Base-by-base conservation (phyloP, 1,140 invertebrate genomes). In the Trachelipus rathkii region DNA sequence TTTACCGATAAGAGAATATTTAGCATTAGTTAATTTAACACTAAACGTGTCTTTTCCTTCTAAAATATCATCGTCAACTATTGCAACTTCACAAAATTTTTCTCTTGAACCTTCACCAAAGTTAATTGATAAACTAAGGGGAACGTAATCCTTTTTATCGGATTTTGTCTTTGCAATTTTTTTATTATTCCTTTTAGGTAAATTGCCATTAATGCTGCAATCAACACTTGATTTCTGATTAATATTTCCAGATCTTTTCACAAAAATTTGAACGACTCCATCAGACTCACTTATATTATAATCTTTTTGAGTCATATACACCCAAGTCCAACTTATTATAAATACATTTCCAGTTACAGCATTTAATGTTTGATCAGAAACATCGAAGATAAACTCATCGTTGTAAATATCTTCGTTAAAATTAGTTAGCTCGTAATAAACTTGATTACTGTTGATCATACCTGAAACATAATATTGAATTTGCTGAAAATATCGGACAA, bases 221-320 rank as follows among this genome's bases (percentile, higher is more conserved):
- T 66, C 75, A 13, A 86, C 86, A 80, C 83, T 83, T 44, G 86
- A 82, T 74, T 86, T 84, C 69, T 85, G 79, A 19, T 83, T 83
- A 43, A 85, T 60, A 76, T 87, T 86, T 67, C 85, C 86, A 33
- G 79, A 83, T 67, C 85, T 79, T 50, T 82, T 79, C 21, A 87
- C 78, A 10, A 85, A 84, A n/a, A 87, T 81, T 53, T 83, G 76
- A 7, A 86, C 68, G 67, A 82, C 82, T 13, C 84, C 84, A n/a
- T 83, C 81, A 66, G 83, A 79, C 81, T 87, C 86, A 15, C 80
- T 79, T 19, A 86, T 82, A 24, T 82, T 80, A 74, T 84, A 85
- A n/a, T 82, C 79, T 24, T 70, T 73, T 15, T 73, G 66, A 11
- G 21, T 60, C 71, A 79, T 76, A 43, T 69, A 43, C 60, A 79